Percentiles rank a stretch among this genome's conserved stretches.
Evolutionary conservation across 2,113 vertebrate species (phyloP).

Genomic region (Sclerurus mexicanus): DNA sequence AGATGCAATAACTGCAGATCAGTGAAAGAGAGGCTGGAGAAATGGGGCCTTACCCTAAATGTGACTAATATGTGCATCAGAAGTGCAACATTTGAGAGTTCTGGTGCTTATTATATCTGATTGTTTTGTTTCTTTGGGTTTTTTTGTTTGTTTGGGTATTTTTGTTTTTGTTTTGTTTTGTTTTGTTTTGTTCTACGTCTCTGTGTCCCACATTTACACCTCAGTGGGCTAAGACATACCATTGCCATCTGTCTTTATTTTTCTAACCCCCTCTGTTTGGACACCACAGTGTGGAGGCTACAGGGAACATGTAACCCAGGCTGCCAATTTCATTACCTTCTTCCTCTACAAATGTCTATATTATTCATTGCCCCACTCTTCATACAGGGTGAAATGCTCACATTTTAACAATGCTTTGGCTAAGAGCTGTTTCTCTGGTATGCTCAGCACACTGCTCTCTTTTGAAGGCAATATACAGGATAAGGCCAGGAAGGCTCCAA

Average conservation of each 20-base stretch:
- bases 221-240: constrained; percentile 43
- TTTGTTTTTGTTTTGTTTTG: too few relatives aligned
- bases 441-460: background rate
- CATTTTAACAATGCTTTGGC: background rate
- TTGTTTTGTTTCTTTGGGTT: background rate
- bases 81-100: background rate
- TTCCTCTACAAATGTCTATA: constrained; percentile 2
- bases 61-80: background rate
- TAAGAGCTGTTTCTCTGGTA: background rate
- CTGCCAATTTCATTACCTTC: constrained; percentile 57
- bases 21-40: background rate
- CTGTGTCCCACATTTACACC: constrained; percentile 39
- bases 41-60: background rate
- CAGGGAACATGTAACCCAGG: background rate
- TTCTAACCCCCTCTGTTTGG: constrained; percentile 56
- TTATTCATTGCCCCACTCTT: constrained; percentile 6
- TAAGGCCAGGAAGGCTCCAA: background rate
- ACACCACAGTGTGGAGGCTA: background rate
- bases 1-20: background rate
- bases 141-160: too few relatives aligned
- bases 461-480: background rate
- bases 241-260: constrained; percentile 74
- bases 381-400: background rate
- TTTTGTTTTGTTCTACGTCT: background rate
- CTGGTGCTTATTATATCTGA: background rate